Percentiles rank a stretch among this genome's conserved stretches.
phyloP scores from a whole-genome alignment of 2,113 vertebrate species.

The Sciurus niger region DNA sequence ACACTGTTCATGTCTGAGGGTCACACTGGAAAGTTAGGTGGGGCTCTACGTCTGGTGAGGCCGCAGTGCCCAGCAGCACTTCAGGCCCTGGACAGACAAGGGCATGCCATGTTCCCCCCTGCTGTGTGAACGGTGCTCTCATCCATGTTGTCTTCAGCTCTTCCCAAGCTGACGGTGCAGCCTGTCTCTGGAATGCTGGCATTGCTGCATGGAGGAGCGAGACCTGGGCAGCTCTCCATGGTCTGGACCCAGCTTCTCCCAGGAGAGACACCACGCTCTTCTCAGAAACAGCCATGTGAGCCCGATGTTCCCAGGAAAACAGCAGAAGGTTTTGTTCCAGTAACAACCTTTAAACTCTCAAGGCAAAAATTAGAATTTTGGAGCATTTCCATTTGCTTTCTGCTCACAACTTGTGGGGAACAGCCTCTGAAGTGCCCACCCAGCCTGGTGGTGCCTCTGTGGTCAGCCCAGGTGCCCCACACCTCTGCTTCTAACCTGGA shows the following conservation, averaged over 20 bases:
- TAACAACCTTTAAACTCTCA: too few species aligned
- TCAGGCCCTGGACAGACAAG: background rate
- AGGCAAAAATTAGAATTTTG: too few species aligned
- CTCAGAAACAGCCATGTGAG: too few species aligned
- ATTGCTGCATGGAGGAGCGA: background rate
- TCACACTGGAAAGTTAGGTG: too few species aligned
- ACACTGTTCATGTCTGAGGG: background rate
- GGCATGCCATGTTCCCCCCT: too few species aligned
- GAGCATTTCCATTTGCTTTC: too few species aligned
- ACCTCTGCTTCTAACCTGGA: background rate
- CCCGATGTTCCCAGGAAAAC: too few species aligned
- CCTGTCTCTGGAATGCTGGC: rapidly evolving
- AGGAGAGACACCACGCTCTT: too few species aligned
- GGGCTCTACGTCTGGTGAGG: too few species aligned
- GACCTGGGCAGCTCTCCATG: too few species aligned
- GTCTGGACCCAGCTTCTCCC: too few species aligned
- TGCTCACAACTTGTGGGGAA: background rate
- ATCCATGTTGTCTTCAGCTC: background rate
- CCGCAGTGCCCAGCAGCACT: rapidly evolving
- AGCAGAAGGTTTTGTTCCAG: too few species aligned
- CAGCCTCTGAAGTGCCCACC: background rate
- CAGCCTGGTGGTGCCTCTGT: background rate
- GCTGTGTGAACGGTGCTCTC: background rate
- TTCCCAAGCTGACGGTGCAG: background rate
- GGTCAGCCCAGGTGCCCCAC: background rate